Conservation (phyloP, 2,888 invertebrate species). For the Iphiclides podalirius region DNA sequence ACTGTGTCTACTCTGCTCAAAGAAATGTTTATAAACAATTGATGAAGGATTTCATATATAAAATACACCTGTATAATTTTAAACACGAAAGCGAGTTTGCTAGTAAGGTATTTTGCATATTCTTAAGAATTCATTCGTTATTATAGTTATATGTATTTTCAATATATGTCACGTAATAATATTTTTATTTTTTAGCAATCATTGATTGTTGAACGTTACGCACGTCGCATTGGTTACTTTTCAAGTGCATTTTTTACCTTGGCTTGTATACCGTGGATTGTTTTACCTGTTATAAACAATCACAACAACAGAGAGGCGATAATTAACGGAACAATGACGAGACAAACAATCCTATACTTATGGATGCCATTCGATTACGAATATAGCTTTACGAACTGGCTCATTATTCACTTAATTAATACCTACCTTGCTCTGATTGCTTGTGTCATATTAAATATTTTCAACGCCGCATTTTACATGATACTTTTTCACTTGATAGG, state of each 20-base stretch:
- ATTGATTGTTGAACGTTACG: slow-evolving; percentile 32
- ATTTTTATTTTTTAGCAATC: slow-evolving; percentile 33
- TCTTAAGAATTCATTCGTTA: no score
- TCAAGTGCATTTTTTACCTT: slow-evolving; percentile 26
- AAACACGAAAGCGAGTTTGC: slow-evolving; percentile 20
- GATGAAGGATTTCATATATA: slow-evolving; percentile 22
- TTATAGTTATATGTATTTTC: no score
- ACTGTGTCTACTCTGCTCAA: slow-evolving; percentile 5
- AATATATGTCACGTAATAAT: no score
- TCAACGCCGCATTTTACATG: slow-evolving; percentile 32
- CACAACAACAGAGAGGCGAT: slow-evolving; percentile 33
- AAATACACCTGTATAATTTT: slow-evolving; percentile 28
- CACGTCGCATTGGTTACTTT: slow-evolving; percentile 29
- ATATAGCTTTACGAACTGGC: slow-evolving; percentile 38
- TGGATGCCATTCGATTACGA: slow-evolving; percentile 46
- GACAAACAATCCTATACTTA: slow-evolving; percentile 41
- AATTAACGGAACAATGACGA: slow-evolving; percentile 34
- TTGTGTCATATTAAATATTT: slow-evolving; percentile 1
- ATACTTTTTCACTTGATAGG: slow-evolving; percentile 42
- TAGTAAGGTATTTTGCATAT: slow-evolving; percentile 19
- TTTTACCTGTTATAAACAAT: slow-evolving; percentile 35
- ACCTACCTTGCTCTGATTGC: slow-evolving; percentile 25
- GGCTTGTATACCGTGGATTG: slow-evolving; percentile 34
- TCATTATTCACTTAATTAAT: slow-evolving; percentile 32
- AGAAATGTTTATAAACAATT: neutral